Evolutionary conservation across 2,888 invertebrate species (phyloP).

Genomic region (Lysandra bellargus): DNA sequence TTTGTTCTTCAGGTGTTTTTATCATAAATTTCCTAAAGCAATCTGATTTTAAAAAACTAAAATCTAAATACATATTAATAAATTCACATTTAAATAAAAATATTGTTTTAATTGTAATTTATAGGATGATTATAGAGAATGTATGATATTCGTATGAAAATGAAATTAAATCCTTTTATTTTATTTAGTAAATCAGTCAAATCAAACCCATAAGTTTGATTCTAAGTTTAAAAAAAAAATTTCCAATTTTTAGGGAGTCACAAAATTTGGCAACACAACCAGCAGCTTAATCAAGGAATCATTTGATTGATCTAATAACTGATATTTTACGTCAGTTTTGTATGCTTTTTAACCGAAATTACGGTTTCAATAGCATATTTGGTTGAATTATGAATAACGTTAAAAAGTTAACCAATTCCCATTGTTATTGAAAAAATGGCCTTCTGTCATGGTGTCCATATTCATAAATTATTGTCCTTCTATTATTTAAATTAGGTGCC

Average conservation of each 20-base stretch:
- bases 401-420: too few species aligned
- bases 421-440: not conserved
- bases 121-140: not conserved
- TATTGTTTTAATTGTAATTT: constrained; percentile 19
- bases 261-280: not conserved
- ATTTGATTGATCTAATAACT: not conserved
- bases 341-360: too few species aligned
- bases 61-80: not conserved
- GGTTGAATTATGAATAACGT: too few species aligned
- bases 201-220: not conserved
- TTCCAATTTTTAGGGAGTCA: not conserved
- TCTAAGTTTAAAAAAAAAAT: not conserved
- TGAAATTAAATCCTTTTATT: not conserved
- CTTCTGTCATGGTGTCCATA: not conserved
- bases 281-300: not conserved
- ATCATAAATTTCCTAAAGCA: not conserved
- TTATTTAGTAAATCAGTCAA: not conserved
- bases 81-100: not conserved
- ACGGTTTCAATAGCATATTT: too few species aligned
- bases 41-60: not conserved
- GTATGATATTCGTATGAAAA: constrained; percentile 13
- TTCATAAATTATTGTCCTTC: not conserved
- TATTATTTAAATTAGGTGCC: not conserved
- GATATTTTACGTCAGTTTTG: not conserved
- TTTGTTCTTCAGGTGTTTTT: not conserved